These are phyloP conservation scores for Fragum whitleyi DNA, from an alignment of 2,888 invertebrate species.

Conservation along the genomic window DNA sequence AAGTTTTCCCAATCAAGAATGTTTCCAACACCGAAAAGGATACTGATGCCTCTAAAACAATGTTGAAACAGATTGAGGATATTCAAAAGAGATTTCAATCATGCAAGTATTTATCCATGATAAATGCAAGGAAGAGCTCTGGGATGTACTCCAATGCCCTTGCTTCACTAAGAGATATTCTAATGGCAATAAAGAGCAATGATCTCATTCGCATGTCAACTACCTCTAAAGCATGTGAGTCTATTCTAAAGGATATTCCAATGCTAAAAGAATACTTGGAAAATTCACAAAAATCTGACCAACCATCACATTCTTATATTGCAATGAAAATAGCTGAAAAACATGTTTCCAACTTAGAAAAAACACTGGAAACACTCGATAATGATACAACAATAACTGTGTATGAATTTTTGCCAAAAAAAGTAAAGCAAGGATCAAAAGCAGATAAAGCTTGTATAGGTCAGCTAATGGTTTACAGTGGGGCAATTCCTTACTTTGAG, in stretches of 20 bases:
- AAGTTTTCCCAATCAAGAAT: neutral
- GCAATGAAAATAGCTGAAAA: slow-evolving; percentile 1
- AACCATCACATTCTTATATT: neutral
- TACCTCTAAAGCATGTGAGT: neutral
- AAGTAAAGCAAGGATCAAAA: neutral
- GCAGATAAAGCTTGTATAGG: neutral
- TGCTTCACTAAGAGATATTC: neutral
- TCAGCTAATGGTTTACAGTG: neutral
- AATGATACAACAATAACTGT: neutral
- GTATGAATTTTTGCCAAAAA: neutral
- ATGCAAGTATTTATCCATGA: neutral
- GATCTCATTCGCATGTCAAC: neutral
- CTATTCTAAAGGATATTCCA: neutral
- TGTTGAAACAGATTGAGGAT: neutral
- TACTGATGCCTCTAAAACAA: neutral
- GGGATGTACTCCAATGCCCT: neutral
- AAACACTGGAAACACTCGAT: neutral
- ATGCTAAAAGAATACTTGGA: neutral
- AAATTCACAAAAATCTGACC: neutral
- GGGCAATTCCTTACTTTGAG: neutral
- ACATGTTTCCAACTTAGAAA: neutral
- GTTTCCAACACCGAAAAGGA: neutral
- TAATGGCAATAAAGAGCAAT: neutral
- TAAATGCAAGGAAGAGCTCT: neutral
- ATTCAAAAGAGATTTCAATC: neutral